Percentiles rank a stretch among this genome's conserved stretches.
phyloP scores from a whole-genome alignment of 2,888 invertebrate genomes.

The Labia minor region DNA sequence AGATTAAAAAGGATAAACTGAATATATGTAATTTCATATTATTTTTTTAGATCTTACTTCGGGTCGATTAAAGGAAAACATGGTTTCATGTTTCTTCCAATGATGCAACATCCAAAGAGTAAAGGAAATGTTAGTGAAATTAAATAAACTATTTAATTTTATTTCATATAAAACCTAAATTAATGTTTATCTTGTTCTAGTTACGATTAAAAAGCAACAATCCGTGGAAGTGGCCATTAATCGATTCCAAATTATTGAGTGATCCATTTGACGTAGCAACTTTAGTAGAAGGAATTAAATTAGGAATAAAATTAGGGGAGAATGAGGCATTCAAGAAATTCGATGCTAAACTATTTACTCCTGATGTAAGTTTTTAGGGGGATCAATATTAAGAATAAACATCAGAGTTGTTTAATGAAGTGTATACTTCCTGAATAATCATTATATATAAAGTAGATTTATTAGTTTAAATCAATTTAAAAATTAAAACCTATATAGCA shows the following conservation, averaged over 20 bases:
- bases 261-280: slow-evolving; percentile 34
- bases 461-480: too few relatives aligned
- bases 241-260: slow-evolving; percentile 43
- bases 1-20: not conserved
- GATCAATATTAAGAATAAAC: too few relatives aligned
- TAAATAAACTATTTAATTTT: not conserved
- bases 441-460: too few relatives aligned
- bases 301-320: slow-evolving; percentile 25
- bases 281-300: slow-evolving; percentile 28
- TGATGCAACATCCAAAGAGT: slow-evolving; percentile 7
- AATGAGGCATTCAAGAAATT: slow-evolving; percentile 26
- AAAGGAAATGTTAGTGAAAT: not conserved
- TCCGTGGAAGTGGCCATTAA: slow-evolving; percentile 40
- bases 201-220: slow-evolving; percentile 36
- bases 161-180: not conserved
- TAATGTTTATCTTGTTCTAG: not conserved
- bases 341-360: slow-evolving; percentile 2
- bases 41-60: not conserved
- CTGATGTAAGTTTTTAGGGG: slow-evolving; percentile 17
- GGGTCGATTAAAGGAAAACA: not conserved
- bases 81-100: not conserved
- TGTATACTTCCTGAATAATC: too few relatives aligned
- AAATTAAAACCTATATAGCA: too few relatives aligned
- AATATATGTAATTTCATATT: not conserved
- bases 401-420: too few relatives aligned